A percentile compares a stretch with the other conserved stretches of the same genome.
These are phyloP conservation scores for Tympanuchus pallidicinctus DNA, from an alignment of 2,113 vertebrate genomes.

Conservation along the genomic window DNA sequence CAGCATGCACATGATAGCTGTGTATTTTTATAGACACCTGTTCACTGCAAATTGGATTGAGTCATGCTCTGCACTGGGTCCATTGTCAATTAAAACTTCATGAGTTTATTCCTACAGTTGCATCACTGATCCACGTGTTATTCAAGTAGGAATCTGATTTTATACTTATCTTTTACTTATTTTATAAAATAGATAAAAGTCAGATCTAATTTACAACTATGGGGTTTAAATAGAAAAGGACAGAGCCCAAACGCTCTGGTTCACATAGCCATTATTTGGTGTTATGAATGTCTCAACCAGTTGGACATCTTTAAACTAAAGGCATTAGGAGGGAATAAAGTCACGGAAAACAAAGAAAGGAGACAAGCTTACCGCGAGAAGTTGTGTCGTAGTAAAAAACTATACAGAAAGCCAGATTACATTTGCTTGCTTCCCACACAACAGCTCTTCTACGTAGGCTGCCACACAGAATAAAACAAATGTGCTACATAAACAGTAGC, in stretches of 20 bases:
- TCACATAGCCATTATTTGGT: neutral
- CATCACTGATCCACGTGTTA: neutral
- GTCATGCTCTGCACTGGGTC: neutral
- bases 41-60: neutral
- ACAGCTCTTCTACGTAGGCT: neutral
- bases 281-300: neutral
- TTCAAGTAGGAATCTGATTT: neutral
- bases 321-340: neutral
- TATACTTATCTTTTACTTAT: too few relatives aligned
- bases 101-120: neutral
- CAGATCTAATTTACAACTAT: neutral
- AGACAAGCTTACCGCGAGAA: neutral
- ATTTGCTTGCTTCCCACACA: neutral
- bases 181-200: neutral
- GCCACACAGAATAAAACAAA: constrained; percentile 23
- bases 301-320: neutral
- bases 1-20: neutral
- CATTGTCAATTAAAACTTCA: neutral
- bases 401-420: neutral
- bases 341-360: neutral
- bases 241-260: neutral
- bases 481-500: neutral
- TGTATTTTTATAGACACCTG: neutral
- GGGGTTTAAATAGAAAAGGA: neutral
- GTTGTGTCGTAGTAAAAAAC: neutral